Evolutionary conservation across 2,113 vertebrate genomes (phyloP), one percentile per base, ranked within the genome.

Genomic region (Penelope pileata): DNA sequence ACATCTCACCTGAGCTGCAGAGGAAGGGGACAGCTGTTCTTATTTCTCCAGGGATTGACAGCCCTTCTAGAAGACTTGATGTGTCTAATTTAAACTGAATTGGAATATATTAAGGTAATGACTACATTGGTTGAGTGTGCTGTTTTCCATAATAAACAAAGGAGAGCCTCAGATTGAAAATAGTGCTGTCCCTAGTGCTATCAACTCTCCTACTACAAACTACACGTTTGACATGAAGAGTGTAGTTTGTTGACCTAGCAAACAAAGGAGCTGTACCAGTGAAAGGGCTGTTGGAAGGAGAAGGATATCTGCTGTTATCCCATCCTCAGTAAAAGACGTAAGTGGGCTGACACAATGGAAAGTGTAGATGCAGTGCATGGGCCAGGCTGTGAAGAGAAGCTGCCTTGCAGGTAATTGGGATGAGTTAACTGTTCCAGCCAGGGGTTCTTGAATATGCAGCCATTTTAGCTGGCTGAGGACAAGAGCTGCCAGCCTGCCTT

Each of bases 51-150:
- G 42, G 64, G 19, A 59, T n/a, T 63, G 32, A 23, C 43, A 53
- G 17, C 16, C 51, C 29, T 88, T 38, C n/a, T 34, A 32, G 22
- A 45, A 81, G 60, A 82, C 66, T 23, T 70, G 51, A 62, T 86
- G 60, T 74, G 36, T 77, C 54, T 70, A 83, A 83, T 88, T 90
- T 74, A 70, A 91, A 77, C 59, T 53, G 63, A 88, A 66, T n/a
- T 77, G 66, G 64, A 93, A 58, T 66, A 69, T 92, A 88, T 93
- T 50, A 74, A 32, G 18, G 50, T 83, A 66, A 62, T 63, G 58
- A 48, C 50, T 58, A 58, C 87, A 45, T 70, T 88, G 51, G 42
- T 50, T 64, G 54, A 59, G 19, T 82, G 72, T 60, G 22, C 30
- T 78, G 36, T 36, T 94, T 91, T 70, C 64, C 56, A 42, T 91